Conservation (phyloP, 2,797 vertebrate species). For the Eremophila alpestris region DNA sequence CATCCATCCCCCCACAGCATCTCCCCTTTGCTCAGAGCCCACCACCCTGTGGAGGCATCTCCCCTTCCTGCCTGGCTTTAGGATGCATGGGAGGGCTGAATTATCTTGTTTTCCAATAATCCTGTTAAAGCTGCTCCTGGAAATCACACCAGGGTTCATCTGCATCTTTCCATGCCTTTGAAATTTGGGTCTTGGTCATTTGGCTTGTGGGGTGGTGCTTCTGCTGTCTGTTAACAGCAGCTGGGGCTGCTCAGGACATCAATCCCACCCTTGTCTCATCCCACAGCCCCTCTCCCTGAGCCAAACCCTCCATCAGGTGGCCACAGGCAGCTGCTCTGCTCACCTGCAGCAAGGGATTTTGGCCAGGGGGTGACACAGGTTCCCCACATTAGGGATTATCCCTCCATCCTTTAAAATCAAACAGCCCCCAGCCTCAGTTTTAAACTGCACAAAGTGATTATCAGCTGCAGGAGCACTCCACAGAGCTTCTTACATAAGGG, state of each 20-base stretch:
- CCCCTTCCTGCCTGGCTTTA: not conserved
- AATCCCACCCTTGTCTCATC: not conserved
- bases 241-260: not conserved
- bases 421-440: not conserved
- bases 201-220: not conserved
- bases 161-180: not conserved
- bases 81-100: not conserved
- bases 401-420: not conserved
- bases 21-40: not conserved
- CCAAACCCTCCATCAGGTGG: not conserved
- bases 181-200: not conserved
- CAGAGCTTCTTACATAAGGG: slow-evolving; percentile 31
- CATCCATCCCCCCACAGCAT: rapidly evolving
- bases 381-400: not conserved
- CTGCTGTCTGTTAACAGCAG: not conserved
- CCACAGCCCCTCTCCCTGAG: not conserved
- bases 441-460: not conserved
- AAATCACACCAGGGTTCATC: not conserved
- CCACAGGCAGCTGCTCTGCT: not conserved
- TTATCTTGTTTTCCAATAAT: not conserved
- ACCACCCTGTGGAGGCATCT: rapidly evolving
- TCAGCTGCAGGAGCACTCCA: not conserved
- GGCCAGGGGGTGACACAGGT: slow-evolving; percentile 42
- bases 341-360: not conserved
- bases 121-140: not conserved